phyloP scores from a whole-genome alignment of 2,113 vertebrate genomes.

The Aegypius monachus region DNA sequence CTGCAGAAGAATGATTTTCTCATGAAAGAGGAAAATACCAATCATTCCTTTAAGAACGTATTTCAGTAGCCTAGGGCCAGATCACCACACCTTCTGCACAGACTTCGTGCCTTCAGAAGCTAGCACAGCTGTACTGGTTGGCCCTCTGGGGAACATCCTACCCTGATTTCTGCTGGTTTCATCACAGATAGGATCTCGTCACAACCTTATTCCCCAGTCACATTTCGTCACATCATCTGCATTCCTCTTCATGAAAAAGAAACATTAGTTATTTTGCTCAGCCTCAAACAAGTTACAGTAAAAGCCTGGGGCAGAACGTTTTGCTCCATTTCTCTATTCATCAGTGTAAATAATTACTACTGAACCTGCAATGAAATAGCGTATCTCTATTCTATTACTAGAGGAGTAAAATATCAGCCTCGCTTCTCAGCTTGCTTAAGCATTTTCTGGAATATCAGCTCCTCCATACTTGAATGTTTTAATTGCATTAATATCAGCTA shows the following conservation, averaged over 20 bases:
- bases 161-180: background rate
- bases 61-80: background rate
- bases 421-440: background rate
- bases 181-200: background rate
- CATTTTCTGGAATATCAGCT: background rate
- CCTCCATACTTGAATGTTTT: background rate
- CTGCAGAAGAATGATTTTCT: background rate
- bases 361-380: background rate
- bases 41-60: background rate
- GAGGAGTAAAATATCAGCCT: background rate
- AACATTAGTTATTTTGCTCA: background rate
- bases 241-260: background rate
- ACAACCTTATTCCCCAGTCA: background rate
- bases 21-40: background rate
- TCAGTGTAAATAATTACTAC: background rate
- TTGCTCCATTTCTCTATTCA: background rate
- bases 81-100: background rate
- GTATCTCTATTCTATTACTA: background rate
- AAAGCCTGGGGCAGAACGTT: background rate
- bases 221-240: background rate
- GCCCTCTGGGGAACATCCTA: background rate
- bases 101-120: accelerated
- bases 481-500: background rate
- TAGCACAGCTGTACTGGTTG: background rate
- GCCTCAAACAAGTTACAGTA: background rate